A percentile compares a stretch with the other conserved stretches of the same genome.
Conservation (phyloP, 1,140 invertebrate species). For the Apis dorsata region DNA sequence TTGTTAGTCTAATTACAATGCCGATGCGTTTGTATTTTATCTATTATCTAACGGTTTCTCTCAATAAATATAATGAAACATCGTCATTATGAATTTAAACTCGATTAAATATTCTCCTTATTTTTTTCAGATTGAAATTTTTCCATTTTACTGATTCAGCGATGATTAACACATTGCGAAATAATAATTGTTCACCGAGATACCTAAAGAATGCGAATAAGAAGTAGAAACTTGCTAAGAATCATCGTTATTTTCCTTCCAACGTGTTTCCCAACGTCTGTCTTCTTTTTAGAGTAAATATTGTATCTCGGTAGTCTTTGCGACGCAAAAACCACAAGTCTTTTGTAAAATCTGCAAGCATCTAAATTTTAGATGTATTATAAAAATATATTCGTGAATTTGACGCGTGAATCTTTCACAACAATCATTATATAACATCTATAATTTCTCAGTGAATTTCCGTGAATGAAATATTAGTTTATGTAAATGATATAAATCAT, state of each 20-base stretch:
- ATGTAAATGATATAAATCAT: neutral
- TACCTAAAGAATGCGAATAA: neutral
- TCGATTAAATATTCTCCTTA: neutral
- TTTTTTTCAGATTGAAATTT: neutral
- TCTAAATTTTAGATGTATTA: neutral
- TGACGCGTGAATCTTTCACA: neutral
- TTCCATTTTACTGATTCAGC: neutral
- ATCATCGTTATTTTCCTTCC: constrained; percentile 25
- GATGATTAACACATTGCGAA: neutral
- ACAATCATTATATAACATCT: neutral
- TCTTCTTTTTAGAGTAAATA: constrained; percentile 16
- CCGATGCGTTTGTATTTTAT: neutral
- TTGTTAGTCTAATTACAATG: constrained; percentile 29
- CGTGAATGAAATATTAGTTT: too few species aligned
- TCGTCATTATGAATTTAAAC: neutral
- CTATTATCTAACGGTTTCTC: neutral
- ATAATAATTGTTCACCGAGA: neutral
- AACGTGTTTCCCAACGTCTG: constrained; percentile 8
- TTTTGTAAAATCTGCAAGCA: neutral
- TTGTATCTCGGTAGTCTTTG: constrained; percentile 18
- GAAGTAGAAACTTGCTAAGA: neutral
- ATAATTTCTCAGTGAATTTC: neutral
- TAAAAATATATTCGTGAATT: constrained; percentile 12
- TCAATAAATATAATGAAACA: neutral
- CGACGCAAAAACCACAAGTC: constrained; percentile 7